Base-by-base conservation (phyloP, 2,113 vertebrate genomes). In the Rhagologus leucostigma region DNA sequence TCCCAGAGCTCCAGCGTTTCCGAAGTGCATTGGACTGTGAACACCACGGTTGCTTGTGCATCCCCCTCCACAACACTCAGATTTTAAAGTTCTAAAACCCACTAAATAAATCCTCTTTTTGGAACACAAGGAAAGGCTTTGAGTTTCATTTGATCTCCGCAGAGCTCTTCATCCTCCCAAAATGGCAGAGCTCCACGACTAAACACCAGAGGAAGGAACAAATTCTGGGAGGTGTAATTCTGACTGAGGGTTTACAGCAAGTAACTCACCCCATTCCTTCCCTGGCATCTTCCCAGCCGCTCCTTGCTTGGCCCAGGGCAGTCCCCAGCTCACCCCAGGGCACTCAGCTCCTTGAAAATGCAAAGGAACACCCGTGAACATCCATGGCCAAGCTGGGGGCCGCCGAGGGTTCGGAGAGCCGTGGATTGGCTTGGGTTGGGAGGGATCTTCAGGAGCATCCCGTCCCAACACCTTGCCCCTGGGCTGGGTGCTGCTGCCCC, bases 101-200 rank as follows among this genome's bases (percentile, higher is more conserved):
- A 75, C 46, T 76, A 37, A 96, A 96, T 97, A 96, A 96, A 97
- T 57, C 80, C 49, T 69, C 42, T 30, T 85, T 57, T 67, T 62
- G 84, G 82, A 95, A 84, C 26, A 0, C 3, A 44, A 78, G 26
- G 47, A 70, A 59, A 41, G 52, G 44, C 33, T 83, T 59, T 37
- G 70, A 11, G 42, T 81, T 84, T 56, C 2, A 1, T 71, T 93
- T 71, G 60, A 32, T 75, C 59, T 71, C 56, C 56, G 30, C 22
- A 0, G 1, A 65, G 67, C 44, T 57, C 12, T 29, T 55, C 3
- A 1, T 32, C 37, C 65, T 93, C 81, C 59, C 75, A 5, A 42
- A 85, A 16, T 6, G 67, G 67, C 73, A 81, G n/a, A 55, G 57
- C 59, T 87, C 78, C 30, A 3, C 2, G 20, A 27, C 33, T 24